These are phyloP conservation scores for Orchesellides sinensis DNA, from an alignment of 2,888 invertebrate genomes.

Conservation along the genomic window DNA sequence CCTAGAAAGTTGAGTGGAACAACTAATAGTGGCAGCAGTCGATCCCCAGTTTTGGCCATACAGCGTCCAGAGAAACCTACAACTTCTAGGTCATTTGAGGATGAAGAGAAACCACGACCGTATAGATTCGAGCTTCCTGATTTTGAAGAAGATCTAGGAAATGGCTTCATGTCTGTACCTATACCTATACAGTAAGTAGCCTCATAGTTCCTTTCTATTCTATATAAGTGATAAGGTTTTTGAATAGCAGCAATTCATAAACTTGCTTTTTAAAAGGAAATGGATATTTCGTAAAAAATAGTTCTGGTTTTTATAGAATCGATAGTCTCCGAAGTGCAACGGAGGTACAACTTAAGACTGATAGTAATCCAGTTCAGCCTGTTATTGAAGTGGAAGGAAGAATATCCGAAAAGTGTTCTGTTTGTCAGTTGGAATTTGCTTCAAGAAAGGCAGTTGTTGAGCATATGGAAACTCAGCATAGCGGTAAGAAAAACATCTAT, in stretches of 20 bases:
- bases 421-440: too few relatives aligned
- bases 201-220: too few relatives aligned
- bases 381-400: too few relatives aligned
- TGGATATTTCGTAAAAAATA: too few relatives aligned
- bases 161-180: slow-evolving; percentile 37
- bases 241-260: too few relatives aligned
- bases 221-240: too few relatives aligned
- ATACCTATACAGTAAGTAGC: slow-evolving; percentile 48
- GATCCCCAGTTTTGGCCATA: background rate
- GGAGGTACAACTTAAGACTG: too few relatives aligned
- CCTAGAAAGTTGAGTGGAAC: background rate
- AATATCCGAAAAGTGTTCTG: too few relatives aligned
- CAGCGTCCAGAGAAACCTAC: too few relatives aligned
- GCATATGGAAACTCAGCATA: background rate
- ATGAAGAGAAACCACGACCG: slow-evolving; percentile 49
- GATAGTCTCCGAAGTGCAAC: slow-evolving; percentile 34
- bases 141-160: slow-evolving; percentile 13
- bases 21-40: background rate
- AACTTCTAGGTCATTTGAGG: background rate
- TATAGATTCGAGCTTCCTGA: slow-evolving; percentile 63
- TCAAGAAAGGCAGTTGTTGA: background rate
- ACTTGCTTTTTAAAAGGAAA: too few relatives aligned
- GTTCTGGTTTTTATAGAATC: slow-evolving; percentile 15
- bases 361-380: too few relatives aligned
- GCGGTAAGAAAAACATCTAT: background rate